Percentiles rank a stretch among this genome's conserved stretches.
Evolutionary conservation across 2,113 vertebrate species (phyloP).

Genomic region (Pluvianellus socialis): DNA sequence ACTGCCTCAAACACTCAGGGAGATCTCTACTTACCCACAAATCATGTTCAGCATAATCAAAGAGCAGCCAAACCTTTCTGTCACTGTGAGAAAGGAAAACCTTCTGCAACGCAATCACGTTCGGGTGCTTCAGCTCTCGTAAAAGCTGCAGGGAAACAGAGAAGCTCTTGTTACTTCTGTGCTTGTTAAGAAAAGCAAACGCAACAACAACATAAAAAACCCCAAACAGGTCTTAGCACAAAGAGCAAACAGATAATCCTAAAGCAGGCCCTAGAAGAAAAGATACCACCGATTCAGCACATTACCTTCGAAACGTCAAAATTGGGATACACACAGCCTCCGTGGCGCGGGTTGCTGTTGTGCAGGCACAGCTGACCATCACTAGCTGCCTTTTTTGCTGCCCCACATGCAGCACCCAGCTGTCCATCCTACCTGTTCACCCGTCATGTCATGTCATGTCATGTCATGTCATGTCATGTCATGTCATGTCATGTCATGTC

Average conservation of each 20-base stretch:
- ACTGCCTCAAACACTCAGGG: not conserved
- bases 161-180: not conserved
- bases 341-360: rapidly evolving
- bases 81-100: constrained; percentile 92
- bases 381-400: too few species aligned
- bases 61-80: constrained; percentile 91
- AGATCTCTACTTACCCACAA: constrained; percentile 83
- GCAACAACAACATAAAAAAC: not conserved
- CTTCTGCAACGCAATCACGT: constrained; percentile 90
- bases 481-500: too few species aligned
- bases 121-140: constrained; percentile 89
- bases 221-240: not conserved
- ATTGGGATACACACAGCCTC: not conserved
- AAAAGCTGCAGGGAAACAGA: constrained; percentile 80
- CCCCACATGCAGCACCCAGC: not conserved
- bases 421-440: not conserved
- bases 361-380: not conserved
- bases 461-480: too few species aligned
- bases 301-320: not conserved
- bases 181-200: not conserved
- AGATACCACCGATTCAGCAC: not conserved
- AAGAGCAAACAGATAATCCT: not conserved
- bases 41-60: constrained; percentile 91
- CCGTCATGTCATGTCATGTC: too few species aligned
- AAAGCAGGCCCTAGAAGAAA: not conserved